Conservation (phyloP, 2,113 vertebrate genomes). For the Acanthisitta chloris region DNA sequence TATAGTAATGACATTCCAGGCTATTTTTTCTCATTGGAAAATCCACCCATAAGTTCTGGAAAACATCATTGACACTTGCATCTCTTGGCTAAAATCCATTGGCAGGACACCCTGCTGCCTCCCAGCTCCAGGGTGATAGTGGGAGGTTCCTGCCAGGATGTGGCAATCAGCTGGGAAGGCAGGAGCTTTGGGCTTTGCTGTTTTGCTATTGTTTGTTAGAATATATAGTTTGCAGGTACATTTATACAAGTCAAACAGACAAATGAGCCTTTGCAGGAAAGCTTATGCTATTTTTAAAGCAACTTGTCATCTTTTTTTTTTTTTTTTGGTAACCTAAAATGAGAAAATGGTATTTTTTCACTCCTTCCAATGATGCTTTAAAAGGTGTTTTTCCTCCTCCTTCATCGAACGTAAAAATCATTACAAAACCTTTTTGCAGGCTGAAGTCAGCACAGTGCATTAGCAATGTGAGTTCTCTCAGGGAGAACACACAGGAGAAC, state of each 20-base stretch:
- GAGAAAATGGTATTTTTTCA: neutral
- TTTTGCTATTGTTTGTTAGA: neutral
- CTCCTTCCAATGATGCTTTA: neutral
- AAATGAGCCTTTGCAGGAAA: neutral
- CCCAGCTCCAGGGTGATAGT: neutral
- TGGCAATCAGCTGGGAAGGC: neutral
- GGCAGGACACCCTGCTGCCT: neutral
- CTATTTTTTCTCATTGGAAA: constrained; percentile 5
- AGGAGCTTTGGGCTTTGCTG: neutral
- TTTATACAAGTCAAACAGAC: neutral
- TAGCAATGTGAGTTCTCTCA: neutral
- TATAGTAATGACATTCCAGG: neutral
- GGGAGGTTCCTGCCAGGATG: neutral
- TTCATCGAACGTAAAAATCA: neutral
- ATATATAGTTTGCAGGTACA: neutral
- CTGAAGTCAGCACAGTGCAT: neutral
- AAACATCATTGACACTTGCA: neutral
- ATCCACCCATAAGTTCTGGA: neutral
- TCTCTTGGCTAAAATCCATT: neutral
- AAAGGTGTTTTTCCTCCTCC: neutral
- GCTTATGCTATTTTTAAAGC: neutral
- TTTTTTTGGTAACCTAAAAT: neutral
- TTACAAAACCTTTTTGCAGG: neutral
- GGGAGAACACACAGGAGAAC: neutral
- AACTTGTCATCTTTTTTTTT: neutral